A percentile compares a stretch with the other conserved stretches of the same genome.
These are phyloP conservation scores for Leucophenga varia DNA, from an alignment of 1,140 invertebrate species.

Conservation along the genomic window DNA sequence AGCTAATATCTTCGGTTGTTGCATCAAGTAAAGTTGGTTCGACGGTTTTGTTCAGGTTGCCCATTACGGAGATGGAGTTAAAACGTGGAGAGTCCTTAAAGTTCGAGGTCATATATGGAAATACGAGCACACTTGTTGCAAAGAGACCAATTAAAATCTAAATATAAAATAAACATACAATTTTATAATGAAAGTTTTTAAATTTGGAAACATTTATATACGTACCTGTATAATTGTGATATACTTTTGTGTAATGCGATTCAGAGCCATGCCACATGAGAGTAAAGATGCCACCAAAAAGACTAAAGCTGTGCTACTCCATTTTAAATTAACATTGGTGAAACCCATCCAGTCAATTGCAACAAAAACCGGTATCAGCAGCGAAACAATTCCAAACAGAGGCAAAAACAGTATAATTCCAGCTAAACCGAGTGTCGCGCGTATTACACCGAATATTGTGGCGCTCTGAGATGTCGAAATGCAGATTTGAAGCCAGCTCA, in stretches of 20 bases:
- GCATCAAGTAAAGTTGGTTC: conserved; percentile 20
- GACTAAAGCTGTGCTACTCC: conserved; percentile 61
- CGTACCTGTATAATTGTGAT: conserved; percentile 67
- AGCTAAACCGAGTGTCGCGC: conserved; percentile 74
- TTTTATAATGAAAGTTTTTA: not conserved
- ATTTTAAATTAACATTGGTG: conserved; percentile 64
- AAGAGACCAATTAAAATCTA: conserved; percentile 45
- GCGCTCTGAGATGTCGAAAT: conserved; percentile 77
- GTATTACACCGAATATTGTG: conserved; percentile 75
- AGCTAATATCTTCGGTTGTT: conserved; percentile 49
- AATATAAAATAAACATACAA: not conserved
- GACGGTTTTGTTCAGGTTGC: conserved; percentile 2
- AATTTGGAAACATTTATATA: conserved; percentile 8
- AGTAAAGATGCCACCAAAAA: conserved; percentile 61
- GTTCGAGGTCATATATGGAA: conserved; percentile 58
- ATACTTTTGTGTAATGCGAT: conserved; percentile 63
- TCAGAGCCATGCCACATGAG: conserved; percentile 68
- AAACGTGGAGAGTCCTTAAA: conserved; percentile 53
- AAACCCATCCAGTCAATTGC: conserved; percentile 70
- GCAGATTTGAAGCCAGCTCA: conserved; percentile 84
- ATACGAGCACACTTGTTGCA: conserved; percentile 58
- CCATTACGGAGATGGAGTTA: conserved; percentile 30
- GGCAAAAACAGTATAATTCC: conserved; percentile 77
- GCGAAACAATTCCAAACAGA: conserved; percentile 71
- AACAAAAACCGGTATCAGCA: conserved; percentile 72